These are phyloP conservation scores for Hedya salicella DNA, from an alignment of 2,888 invertebrate genomes.

Conservation along the genomic window DNA sequence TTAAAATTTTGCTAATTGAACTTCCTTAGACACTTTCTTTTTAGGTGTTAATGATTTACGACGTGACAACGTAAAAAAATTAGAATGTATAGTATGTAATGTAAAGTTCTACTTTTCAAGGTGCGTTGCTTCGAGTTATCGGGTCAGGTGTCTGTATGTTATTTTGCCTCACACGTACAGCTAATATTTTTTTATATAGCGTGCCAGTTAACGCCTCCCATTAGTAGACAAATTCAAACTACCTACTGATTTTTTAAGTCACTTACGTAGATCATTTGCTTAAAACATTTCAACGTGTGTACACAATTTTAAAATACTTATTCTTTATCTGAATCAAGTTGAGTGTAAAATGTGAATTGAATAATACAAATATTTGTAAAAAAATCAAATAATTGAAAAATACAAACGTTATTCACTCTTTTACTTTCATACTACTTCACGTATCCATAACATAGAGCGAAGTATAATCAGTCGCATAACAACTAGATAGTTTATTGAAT, in stretches of 20 bases:
- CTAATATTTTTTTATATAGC: slow-evolving; percentile 16
- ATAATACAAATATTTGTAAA: too few species aligned
- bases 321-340: neutral
- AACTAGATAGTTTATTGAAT: neutral
- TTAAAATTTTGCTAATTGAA: too few species aligned
- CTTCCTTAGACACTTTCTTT: too few species aligned
- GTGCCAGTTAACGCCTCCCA: slow-evolving; percentile 30
- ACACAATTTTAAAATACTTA: neutral
- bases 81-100: neutral
- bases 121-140: slow-evolving; percentile 5
- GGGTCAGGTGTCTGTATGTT: slow-evolving; percentile 3
- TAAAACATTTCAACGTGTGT: neutral
- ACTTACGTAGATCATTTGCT: neutral
- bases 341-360: neutral
- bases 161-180: slow-evolving; percentile 10
- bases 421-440: too few species aligned
- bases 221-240: slow-evolving; percentile 24
- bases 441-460: neutral
- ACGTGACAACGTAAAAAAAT: neutral
- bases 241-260: slow-evolving; percentile 22
- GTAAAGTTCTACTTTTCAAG: neutral
- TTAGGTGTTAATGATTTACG: too few species aligned
- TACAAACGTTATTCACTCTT: too few species aligned
- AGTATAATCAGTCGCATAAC: neutral
- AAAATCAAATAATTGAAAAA: too few species aligned